Percentiles rank a stretch among this genome's conserved stretches.
phyloP scores from a whole-genome alignment of 1,140 invertebrate genomes.

The Delia radicum region DNA sequence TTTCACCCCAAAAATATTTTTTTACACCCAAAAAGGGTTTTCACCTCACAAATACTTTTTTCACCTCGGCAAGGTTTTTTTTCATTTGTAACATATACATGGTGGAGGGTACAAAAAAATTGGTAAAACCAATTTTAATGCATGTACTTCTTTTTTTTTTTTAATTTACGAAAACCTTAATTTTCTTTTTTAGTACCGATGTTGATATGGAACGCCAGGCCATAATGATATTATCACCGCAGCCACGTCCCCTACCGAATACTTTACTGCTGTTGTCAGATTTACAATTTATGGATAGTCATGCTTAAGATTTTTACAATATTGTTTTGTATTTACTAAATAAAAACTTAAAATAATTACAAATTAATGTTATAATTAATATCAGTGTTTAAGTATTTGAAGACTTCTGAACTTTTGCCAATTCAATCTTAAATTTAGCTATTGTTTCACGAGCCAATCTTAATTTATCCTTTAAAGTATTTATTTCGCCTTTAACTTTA shows the following conservation, averaged over 20 bases:
- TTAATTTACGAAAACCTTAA: background rate
- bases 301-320: slow-evolving; percentile 49
- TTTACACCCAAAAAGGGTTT: no score
- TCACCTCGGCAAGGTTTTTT: no score
- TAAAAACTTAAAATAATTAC: background rate
- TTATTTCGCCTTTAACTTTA: slow-evolving; percentile 82
- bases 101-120: no score
- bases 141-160: background rate
- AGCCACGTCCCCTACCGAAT: slow-evolving; percentile 86
- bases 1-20: no score
- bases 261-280: slow-evolving; percentile 78
- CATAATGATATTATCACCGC: slow-evolving; percentile 87
- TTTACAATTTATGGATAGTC: slow-evolving; percentile 86
- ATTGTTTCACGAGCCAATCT: slow-evolving; percentile 89
- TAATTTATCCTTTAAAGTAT: slow-evolving; percentile 83
- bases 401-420: slow-evolving; percentile 68
- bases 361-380: background rate
- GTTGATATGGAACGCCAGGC: slow-evolving; percentile 85
- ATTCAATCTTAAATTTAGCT: slow-evolving; percentile 83
- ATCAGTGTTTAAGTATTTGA: slow-evolving; percentile 28
- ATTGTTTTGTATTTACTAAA: background rate
- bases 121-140: no score
- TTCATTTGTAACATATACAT: no score
- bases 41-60: no score
- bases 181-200: slow-evolving; percentile 69